Evolutionary conservation across 2,113 vertebrate species (phyloP), one percentile per base, ranked within the genome.

Genomic region (Corythornis cristatus): DNA sequence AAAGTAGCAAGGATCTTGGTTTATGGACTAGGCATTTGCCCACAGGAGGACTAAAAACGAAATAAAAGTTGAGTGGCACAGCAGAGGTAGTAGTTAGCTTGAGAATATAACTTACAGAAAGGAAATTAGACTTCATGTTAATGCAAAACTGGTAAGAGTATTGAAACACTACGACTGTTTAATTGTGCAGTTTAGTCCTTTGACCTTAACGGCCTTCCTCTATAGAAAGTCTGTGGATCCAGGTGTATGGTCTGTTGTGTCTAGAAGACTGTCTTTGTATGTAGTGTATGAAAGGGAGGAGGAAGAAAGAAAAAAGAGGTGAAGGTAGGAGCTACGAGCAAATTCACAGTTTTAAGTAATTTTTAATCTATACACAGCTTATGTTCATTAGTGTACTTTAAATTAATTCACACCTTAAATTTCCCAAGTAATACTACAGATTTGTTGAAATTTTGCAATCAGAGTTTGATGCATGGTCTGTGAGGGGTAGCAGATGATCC

Each of bases 261-360:
- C 23, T 23, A 31, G n/a, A 76, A 77, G 26, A 37, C 45, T 48
- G 22, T 76, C 29, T 86, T 83, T 6, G 6, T 70, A 14, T 29
- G 17, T 60, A 22, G 40, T 61, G 9, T 48, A 22, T 4, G 4
- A 37, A 35, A 33, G 2, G 0, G 7, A 6, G 8, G 5, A 56
- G 15, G 8, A 73, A 15, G 14, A 57, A 71, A 68, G 13, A 82
- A 53, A 50, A 66, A 71, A 21, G 18, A 37, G 12, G 9, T 48
- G 46, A 87, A 64, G 11, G 17, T 58, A 29, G 26, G 14, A 72
- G 9, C 25, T 57, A 72, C 76, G 29, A 68, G 13, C 17, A 85
- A 60, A 48, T 45, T 68, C n/a, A 72, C 25, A 45, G 7, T 67
- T 61, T 35, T 57, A 57, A 57, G 9, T 31, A 20, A 31, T 68